phyloP scores from a whole-genome alignment of 2,797 vertebrate genomes.

The Dendrocincla fuliginosa region DNA sequence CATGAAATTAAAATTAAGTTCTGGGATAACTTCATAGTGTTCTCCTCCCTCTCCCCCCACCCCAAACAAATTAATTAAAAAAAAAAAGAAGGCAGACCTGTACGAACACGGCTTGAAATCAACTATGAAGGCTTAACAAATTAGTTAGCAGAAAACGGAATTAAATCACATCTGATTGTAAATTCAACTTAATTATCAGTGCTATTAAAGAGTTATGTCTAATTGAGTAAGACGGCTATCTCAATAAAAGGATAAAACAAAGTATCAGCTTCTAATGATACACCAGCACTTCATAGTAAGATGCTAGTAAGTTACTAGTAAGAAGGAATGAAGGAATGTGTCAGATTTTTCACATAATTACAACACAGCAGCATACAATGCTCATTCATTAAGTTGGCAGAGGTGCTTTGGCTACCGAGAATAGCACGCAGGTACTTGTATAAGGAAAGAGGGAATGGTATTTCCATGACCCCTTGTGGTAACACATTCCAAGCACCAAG shows the following conservation, averaged over 20 bases:
- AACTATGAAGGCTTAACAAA: conserved; percentile 33
- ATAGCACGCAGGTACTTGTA: conserved; percentile 57
- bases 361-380: conserved; percentile 68
- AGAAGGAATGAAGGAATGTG: conserved; percentile 77
- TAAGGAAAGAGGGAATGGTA: conserved; percentile 62
- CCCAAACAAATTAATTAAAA: neutral
- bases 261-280: conserved; percentile 60
- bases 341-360: conserved; percentile 67
- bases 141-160: conserved; percentile 45
- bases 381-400: conserved; percentile 65
- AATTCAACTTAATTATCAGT: conserved; percentile 62
- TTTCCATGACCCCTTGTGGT: conserved; percentile 63
- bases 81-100: conserved; percentile 16
- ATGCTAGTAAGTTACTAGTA: conserved; percentile 62
- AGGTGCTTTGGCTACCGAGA: conserved; percentile 55
- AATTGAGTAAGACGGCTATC: conserved; percentile 27
- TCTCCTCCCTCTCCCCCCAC: neutral
- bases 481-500: conserved; percentile 71
- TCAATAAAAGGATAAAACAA: conserved; percentile 53
- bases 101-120: conserved; percentile 64
- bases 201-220: conserved; percentile 48
- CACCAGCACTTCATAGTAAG: conserved; percentile 47
- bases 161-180: conserved; percentile 47
- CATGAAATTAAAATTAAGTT: conserved; percentile 14
- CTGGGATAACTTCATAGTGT: conserved; percentile 29